These are phyloP conservation scores for Rhagoletis pomonella DNA, from an alignment of 1,140 invertebrate genomes.

Conservation along the genomic window DNA sequence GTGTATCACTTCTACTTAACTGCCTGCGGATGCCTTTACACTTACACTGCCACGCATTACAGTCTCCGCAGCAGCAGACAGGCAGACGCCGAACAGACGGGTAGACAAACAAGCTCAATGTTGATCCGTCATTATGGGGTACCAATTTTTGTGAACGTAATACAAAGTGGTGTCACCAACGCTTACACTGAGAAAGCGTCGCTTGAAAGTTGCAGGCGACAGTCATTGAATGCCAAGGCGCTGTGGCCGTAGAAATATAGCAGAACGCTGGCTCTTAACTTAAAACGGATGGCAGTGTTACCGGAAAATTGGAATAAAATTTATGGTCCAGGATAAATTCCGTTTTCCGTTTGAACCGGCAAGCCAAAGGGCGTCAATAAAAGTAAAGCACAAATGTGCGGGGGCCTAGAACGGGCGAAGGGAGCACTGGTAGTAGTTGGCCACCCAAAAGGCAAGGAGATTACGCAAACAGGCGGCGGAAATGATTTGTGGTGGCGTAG, in stretches of 20 bases:
- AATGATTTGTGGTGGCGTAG: slow-evolving; percentile 19
- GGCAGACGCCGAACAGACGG: slow-evolving; percentile 21
- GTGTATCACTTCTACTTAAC: not conserved
- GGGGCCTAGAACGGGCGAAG: not conserved
- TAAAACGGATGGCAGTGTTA: slow-evolving; percentile 53
- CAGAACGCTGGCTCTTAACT: slow-evolving; percentile 5
- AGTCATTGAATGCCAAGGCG: not conserved
- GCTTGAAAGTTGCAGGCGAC: not conserved
- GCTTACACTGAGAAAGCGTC: not conserved
- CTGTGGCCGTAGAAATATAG: not conserved
- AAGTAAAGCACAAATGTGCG: not conserved
- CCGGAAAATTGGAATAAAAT: slow-evolving; percentile 55
- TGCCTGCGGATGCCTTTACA: not conserved
- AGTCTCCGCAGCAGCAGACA: not conserved
- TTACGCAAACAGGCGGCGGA: slow-evolving; percentile 22
- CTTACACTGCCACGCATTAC: not conserved
- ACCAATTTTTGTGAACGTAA: slow-evolving; percentile 48
- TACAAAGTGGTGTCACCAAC: slow-evolving; percentile 20
- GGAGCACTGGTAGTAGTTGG: not conserved
- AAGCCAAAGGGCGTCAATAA: slow-evolving; percentile 12
- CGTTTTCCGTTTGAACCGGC: slow-evolving; percentile 26
- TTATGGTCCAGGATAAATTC: slow-evolving; percentile 53
- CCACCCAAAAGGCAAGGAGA: slow-evolving; percentile 4
- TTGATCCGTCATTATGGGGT: slow-evolving; percentile 45
- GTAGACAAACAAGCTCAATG: slow-evolving; percentile 48